Evolutionary conservation across 2,888 invertebrate genomes (phyloP), one percentile per base, ranked within the genome.

Genomic region (Drosophila pullipes): DNA sequence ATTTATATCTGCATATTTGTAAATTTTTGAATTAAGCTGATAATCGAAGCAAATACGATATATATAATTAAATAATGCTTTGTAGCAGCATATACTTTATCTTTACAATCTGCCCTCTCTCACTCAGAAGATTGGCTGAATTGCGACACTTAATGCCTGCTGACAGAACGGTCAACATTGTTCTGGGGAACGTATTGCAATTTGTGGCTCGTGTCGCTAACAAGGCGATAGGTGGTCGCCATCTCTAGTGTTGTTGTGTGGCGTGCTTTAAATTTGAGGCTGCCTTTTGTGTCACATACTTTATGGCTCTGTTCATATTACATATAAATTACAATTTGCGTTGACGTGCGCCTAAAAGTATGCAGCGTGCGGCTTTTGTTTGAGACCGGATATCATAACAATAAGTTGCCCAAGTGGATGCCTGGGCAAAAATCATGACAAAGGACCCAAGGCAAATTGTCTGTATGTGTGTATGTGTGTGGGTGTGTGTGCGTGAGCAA

Each of bases 321-420:
- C 90, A 74, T 82, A 87, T 87, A 87, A 87, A 87, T 87, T 89
- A 87, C 91, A 87, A 91, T 87, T 87, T 90, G 72, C 85, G 81
- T 76, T 82, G 89, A 82, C 86, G 76, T 91, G 87, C 76, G 90
- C 91, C 91, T 74, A 78, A 90, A 83, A 85, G 86, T 85, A 68
- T 88, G 83, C 74, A 74, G 63, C 69, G 66, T 62, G 78, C 70
- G 77, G 62, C 89, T 68, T 85, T 90, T 86, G 85, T 90, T 79
- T 81, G 85, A 74, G 83, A 67, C 89, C 90, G 85, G 90, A 90
- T 90, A 85, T 89, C 80, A 85, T 85, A 89, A 90, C 90, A 85
- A 90, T 90, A 88, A 84, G 74, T 90, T 88, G 85, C 70, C 69
- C 76, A 89, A 85, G 85, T 89, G 83, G 89, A 65, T 81, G 70